These are phyloP conservation scores for Microchirus variegatus DNA, from an alignment of 2,797 vertebrate species.

Conservation along the genomic window DNA sequence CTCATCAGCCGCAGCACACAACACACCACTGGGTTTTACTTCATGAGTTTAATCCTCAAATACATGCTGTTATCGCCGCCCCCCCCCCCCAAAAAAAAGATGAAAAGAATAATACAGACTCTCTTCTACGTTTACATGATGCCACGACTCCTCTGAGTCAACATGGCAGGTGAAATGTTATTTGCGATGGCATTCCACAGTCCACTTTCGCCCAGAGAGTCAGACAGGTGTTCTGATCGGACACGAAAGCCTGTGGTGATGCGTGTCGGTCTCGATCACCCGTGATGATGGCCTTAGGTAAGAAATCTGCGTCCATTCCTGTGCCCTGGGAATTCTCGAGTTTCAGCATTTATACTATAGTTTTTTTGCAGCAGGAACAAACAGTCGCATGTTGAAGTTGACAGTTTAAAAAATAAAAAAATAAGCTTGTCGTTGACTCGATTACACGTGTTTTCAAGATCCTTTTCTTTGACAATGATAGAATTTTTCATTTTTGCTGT, in stretches of 20 bases:
- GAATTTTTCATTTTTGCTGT: not conserved
- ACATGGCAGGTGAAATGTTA: slow-evolving; percentile 49
- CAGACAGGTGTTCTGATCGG: slow-evolving; percentile 80
- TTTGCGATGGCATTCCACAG: slow-evolving; percentile 66
- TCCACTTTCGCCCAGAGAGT: slow-evolving; percentile 58
- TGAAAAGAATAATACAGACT: too few species aligned
- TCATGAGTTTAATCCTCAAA: too few species aligned
- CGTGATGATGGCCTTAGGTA: slow-evolving; percentile 65
- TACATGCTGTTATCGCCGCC: too few species aligned
- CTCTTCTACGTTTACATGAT: too few species aligned
- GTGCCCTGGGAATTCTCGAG: slow-evolving; percentile 62
- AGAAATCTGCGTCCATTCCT: slow-evolving; percentile 53
- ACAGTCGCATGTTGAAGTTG: slow-evolving; percentile 23
- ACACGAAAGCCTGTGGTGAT: slow-evolving; percentile 79
- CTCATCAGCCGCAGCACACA: too few species aligned
- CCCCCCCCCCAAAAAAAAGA: too few species aligned
- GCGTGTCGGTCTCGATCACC: slow-evolving; percentile 76
- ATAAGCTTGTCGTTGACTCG: slow-evolving; percentile 14
- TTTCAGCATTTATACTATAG: slow-evolving; percentile 75
- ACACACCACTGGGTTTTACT: too few species aligned
- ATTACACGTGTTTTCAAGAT: slow-evolving; percentile 15
- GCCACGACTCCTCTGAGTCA: too few species aligned
- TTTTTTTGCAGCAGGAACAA: slow-evolving; percentile 51
- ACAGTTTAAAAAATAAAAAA: not conserved
- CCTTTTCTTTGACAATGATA: not conserved